These are phyloP conservation scores for Drosophila mayri DNA, from an alignment of 1,140 invertebrate genomes.

Conservation along the genomic window DNA sequence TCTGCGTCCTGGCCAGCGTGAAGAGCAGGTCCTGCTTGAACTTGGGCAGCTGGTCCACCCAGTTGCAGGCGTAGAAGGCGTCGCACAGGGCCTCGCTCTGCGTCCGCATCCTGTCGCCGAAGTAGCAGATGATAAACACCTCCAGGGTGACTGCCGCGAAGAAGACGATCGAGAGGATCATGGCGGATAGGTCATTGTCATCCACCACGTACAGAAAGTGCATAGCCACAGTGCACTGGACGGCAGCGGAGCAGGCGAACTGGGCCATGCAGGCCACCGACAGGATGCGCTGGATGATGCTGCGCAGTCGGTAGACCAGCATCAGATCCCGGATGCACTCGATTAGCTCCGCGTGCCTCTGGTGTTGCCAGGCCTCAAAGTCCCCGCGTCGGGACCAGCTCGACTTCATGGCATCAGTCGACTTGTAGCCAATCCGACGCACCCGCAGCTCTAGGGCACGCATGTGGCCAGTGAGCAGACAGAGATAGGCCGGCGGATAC, in stretches of 20 bases:
- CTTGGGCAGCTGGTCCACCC: conserved; percentile 58
- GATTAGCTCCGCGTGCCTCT: conserved; percentile 33
- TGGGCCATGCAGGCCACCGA: conserved; percentile 69
- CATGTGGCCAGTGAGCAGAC: conserved; percentile 72
- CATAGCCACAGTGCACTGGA: conserved; percentile 72
- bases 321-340: conserved; percentile 63
- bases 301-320: conserved; percentile 48
- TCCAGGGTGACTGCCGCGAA: conserved; percentile 73
- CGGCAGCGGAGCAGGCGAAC: conserved; percentile 68
- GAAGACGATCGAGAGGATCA: conserved; percentile 71
- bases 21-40: conserved; percentile 63
- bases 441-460: conserved; percentile 65
- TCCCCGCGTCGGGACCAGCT: neutral
- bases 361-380: neutral
- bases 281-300: conserved; percentile 65
- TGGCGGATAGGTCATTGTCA: conserved; percentile 54
- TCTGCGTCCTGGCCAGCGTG: conserved; percentile 58
- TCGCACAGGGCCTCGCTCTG: conserved; percentile 63
- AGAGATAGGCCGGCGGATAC: conserved; percentile 74
- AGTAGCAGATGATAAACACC: conserved; percentile 74
- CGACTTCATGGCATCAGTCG: fast-evolving
- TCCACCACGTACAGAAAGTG: conserved; percentile 72
- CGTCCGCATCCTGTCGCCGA: conserved; percentile 62
- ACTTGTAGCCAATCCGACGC: conserved; percentile 47
- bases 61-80: conserved; percentile 75